Percentiles rank a stretch among this genome's conserved stretches.
Evolutionary conservation across 2,888 invertebrate species (phyloP).

Genomic region (Augiades crinisus): DNA sequence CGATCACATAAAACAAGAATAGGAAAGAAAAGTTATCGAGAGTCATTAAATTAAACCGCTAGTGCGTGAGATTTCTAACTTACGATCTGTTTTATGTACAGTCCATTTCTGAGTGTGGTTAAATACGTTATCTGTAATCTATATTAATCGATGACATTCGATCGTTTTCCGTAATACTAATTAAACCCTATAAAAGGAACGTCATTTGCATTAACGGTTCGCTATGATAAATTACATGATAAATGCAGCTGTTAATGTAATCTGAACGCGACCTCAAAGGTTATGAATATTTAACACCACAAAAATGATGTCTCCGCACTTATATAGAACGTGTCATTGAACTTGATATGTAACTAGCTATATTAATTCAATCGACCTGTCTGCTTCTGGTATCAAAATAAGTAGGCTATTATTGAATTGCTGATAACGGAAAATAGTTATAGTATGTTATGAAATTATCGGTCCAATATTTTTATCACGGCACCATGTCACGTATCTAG

Average conservation of each 20-base stretch:
- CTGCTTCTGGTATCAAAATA: conserved; percentile 8
- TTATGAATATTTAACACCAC: conserved; percentile 53
- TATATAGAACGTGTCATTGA: conserved; percentile 62
- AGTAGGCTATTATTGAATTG: not conserved
- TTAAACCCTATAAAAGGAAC: conserved; percentile 18
- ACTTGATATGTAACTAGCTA: conserved; percentile 42
- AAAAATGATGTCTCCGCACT: conserved; percentile 49
- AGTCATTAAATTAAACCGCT: not conserved
- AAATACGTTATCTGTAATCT: conserved; percentile 1
- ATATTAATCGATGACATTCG: conserved; percentile 12
- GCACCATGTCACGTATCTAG: not conserved
- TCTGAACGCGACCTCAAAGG: conserved; percentile 43
- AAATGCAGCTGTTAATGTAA: conserved; percentile 36
- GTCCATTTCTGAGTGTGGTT: not conserved
- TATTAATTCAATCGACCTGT: conserved; percentile 6
- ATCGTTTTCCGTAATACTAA: conserved; percentile 8
- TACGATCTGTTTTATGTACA: conserved; percentile 4
- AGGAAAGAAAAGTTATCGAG: not conserved
- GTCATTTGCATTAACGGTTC: conserved; percentile 24
- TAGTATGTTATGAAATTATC: not conserved
- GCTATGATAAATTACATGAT: conserved; percentile 25
- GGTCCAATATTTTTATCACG: not conserved
- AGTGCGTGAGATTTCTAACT: not conserved
- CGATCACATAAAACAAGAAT: not conserved
- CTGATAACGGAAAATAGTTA: conserved; percentile 6